Evolutionary conservation across 1,140 invertebrate species (phyloP), one percentile per base, ranked within the genome.

Genomic region (Teleopsis dalmanni): DNA sequence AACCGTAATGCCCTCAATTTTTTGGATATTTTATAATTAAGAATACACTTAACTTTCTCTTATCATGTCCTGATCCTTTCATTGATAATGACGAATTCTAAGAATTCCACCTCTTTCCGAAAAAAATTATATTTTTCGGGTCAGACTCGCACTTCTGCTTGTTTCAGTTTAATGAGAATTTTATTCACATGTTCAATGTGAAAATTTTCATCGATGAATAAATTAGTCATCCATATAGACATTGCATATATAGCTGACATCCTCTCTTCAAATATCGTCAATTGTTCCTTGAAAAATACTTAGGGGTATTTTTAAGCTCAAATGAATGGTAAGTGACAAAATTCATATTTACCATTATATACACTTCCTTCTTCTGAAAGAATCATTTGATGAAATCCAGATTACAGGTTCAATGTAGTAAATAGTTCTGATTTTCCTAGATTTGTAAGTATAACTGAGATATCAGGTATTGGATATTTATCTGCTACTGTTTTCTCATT

Each of bases 391-490:
- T 58, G 51, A 11, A 56, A 60, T 18, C 56, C 52, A 25, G 43
- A 50, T 37, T 48, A 25, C 19, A 60, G 44, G 27, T 61, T 53
- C 19, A 61, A 47, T 9, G 47, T 47, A 18, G 53, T 52, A 54
- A 59, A 59, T 25, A 40, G 50, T 51, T 37, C 47, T 6, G 60
- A 49, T 13, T 60, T 60, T 0, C 56, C 60, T 18, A 57, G 51
- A 35, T 55, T 45, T 2, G 51, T 43, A 18, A 61, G 27, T 13
- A 57, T 51, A 26, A 59, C 55, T 9, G 57, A 47, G 19, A 58
- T 57, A 19, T 59, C 44, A 7, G 53, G 57, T 16, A 60, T 47
- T 3, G 1, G 76, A 78, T 5, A 81, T 53, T 3, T 76, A 76
- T 60, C n/a, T n/a, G n/a, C n/a, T 73, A 79, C 16, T 1, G 58